Percentiles rank a stretch among this genome's conserved stretches.
phyloP scores from a whole-genome alignment of 2,888 invertebrate genomes.

The Lydus trimaculatus region DNA sequence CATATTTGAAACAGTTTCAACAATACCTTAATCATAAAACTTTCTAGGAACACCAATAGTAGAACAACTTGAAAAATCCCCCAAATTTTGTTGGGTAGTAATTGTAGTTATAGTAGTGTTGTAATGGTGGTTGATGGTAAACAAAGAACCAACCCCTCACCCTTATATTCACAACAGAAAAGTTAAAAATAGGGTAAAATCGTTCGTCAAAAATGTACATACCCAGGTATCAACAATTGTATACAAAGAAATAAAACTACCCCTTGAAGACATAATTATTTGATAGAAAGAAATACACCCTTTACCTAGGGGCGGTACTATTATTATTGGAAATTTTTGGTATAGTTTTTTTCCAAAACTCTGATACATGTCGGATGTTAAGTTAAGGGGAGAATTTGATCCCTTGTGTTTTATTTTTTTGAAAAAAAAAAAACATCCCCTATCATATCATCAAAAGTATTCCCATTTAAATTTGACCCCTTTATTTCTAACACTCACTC shows the following conservation, averaged over 20 bases:
- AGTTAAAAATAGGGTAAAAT: too few species aligned
- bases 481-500: neutral
- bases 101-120: neutral
- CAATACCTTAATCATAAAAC: neutral
- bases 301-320: too few species aligned
- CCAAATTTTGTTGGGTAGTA: neutral
- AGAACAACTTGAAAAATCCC: neutral
- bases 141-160: slow-evolving; percentile 1
- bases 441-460: neutral
- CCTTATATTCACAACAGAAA: neutral
- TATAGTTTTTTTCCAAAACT: too few species aligned
- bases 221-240: too few species aligned
- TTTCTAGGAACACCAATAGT: neutral
- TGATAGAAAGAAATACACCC: too few species aligned
- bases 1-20: slow-evolving; percentile 4
- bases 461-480: slow-evolving; percentile 3
- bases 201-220: too few species aligned
- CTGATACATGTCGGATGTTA: too few species aligned
- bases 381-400: neutral
- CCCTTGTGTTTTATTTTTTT: neutral
- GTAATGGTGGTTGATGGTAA: neutral
- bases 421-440: neutral
- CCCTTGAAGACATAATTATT: too few species aligned
- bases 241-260: too few species aligned
- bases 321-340: too few species aligned